phyloP scores from a whole-genome alignment of 2,113 vertebrate genomes.

The Serilophus lunatus region DNA sequence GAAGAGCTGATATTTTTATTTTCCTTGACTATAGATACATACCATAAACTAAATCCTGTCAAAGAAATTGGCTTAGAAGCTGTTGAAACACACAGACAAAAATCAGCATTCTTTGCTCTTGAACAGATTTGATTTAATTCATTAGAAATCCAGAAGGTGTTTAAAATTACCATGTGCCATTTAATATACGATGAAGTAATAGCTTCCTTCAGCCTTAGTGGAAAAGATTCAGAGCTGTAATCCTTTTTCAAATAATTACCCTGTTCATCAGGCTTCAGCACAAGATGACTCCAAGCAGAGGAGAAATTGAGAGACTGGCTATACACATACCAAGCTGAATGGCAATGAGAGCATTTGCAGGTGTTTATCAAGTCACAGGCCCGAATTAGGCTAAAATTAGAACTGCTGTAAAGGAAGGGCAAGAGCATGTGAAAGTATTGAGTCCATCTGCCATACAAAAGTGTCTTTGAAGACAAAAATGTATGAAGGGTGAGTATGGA shows the following conservation, averaged over 20 bases:
- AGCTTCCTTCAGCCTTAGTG: slow-evolving; percentile 10
- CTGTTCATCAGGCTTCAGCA: not conserved
- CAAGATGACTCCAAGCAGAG: not conserved
- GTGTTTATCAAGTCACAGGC: not conserved
- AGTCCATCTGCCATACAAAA: not conserved
- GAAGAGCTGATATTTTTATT: not conserved
- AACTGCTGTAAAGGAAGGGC: not conserved
- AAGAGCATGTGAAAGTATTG: not conserved
- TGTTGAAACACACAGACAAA: not conserved
- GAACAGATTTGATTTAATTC: not conserved
- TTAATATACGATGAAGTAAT: not conserved
- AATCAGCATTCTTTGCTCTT: not conserved
- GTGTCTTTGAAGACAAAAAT: not conserved
- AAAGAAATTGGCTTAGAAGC: not conserved
- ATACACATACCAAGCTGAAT: not conserved
- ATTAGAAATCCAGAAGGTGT: not conserved
- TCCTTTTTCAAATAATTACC: slow-evolving; percentile 24
- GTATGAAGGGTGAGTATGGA: not conserved
- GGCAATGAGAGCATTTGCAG: not conserved
- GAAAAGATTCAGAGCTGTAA: slow-evolving; percentile 21
- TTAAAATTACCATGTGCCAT: not conserved
- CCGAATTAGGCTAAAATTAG: not conserved
- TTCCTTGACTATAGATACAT: not conserved
- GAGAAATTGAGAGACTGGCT: not conserved
- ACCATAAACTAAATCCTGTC: not conserved